Conservation (phyloP, 2,797 vertebrate genomes). For the Choloepus didactylus region DNA sequence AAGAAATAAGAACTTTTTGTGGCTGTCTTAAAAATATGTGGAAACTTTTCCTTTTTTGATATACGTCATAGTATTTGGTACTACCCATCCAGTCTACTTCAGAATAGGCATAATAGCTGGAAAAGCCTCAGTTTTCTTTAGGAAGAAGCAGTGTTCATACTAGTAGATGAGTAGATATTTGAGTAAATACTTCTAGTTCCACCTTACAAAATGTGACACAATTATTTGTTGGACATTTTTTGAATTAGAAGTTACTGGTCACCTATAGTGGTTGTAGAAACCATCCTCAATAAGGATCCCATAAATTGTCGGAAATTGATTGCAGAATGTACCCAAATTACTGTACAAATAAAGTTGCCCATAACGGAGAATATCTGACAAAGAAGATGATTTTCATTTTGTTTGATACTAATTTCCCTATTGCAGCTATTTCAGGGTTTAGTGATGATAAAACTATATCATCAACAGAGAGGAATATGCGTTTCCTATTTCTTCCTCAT, state of each 20-base stretch:
- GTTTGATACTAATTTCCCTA: not conserved
- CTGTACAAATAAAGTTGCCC: not conserved
- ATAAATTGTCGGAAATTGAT: not conserved
- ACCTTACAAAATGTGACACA: not conserved
- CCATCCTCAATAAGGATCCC: not conserved
- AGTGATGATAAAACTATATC: not conserved
- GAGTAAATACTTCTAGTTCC: not conserved
- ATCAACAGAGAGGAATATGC: not conserved
- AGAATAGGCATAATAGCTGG: not conserved
- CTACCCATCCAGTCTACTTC: not conserved
- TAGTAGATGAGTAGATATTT: not conserved
- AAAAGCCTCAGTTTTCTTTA: not conserved
- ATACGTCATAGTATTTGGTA: not conserved
- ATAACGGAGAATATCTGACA: not conserved
- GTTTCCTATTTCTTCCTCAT: not conserved
- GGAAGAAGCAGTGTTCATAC: not conserved
- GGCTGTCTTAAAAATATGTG: slow-evolving; percentile 24
- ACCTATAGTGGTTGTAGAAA: not conserved
- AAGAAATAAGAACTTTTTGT: slow-evolving; percentile 24
- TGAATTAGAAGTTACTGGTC: not conserved
- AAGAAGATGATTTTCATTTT: not conserved
- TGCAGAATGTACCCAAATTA: not conserved
- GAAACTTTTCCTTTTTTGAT: slow-evolving; percentile 16
- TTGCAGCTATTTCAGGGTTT: not conserved
- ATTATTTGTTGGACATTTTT: not conserved